Evolutionary conservation across 2,888 invertebrate species (phyloP).

Genomic region (Hoplodrina blanda): DNA sequence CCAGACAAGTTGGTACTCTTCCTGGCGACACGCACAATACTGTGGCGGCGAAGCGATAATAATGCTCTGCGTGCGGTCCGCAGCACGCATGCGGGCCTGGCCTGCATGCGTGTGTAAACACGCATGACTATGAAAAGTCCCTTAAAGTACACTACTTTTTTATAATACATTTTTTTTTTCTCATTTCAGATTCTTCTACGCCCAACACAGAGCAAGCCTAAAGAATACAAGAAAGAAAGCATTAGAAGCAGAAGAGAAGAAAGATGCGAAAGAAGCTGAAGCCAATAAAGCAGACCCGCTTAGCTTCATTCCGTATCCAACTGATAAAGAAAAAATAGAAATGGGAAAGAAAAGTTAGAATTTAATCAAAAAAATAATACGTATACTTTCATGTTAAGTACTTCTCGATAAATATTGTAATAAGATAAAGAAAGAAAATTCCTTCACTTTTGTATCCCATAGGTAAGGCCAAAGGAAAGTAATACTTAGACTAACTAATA

Average conservation of each 20-base stretch:
- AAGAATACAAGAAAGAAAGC: conserved; percentile 77
- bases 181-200: conserved; percentile 79
- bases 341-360: conserved; percentile 45
- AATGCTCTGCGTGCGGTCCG: too few species aligned
- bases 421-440: background rate
- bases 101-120: too few species aligned
- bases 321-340: conserved; percentile 44
- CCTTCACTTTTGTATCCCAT: background rate
- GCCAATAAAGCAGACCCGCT: conserved; percentile 65
- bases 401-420: conserved; percentile 14
- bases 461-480: background rate
- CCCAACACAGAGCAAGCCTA: conserved; percentile 73
- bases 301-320: conserved; percentile 45
- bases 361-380: background rate
- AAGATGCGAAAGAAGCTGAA: conserved; percentile 68
- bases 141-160: too few species aligned
- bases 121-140: too few species aligned
- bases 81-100: too few species aligned
- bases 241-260: conserved; percentile 78
- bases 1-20: too few species aligned
- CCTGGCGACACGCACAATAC: too few species aligned
- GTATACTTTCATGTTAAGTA: background rate
- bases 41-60: too few species aligned
- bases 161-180: background rate
- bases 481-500: background rate